Percentiles rank a stretch among this genome's conserved stretches.
These are phyloP conservation scores for Alviniconcha strummeri DNA, from an alignment of 2,888 invertebrate species.

Conservation along the genomic window DNA sequence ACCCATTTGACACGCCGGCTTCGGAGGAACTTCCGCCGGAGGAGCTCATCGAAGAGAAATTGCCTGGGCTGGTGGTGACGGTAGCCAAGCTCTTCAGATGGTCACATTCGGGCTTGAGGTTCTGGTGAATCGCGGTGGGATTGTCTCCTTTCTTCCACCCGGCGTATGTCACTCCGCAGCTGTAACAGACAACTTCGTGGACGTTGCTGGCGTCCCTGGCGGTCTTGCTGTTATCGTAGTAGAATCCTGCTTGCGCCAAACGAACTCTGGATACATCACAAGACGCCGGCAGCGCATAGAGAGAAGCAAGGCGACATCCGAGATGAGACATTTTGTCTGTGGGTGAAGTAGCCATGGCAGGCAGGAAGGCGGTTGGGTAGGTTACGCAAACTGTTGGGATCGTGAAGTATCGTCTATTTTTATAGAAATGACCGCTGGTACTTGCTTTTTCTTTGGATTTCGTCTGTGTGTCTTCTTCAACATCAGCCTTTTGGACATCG, in stretches of 20 bases:
- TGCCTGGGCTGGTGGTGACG: background rate
- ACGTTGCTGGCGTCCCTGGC: background rate
- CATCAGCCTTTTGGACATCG: too few relatives aligned
- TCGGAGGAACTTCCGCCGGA: background rate
- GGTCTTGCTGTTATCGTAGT: conserved; percentile 29
- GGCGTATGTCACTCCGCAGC: conserved; percentile 19
- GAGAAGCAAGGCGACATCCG: conserved; percentile 24
- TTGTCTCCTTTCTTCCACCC: conserved; percentile 21
- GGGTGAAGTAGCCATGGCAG: background rate
- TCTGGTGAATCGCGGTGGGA: conserved; percentile 9
- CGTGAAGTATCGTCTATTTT: background rate
- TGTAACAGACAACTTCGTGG: conserved; percentile 23
- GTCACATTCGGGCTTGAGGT: conserved; percentile 3
- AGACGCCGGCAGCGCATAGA: conserved; percentile 2
- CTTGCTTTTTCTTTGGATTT: too few relatives aligned
- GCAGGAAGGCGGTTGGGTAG: conserved; percentile 2
- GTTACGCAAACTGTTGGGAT: background rate
- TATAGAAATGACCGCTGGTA: too few relatives aligned
- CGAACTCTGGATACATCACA: conserved; percentile 13
- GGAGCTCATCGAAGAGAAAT: background rate
- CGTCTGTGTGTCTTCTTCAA: too few relatives aligned
- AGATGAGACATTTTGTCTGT: conserved; percentile 10
- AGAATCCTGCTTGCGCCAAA: conserved; percentile 26
- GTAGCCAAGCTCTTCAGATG: background rate
- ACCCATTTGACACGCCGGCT: background rate